phyloP scores from a whole-genome alignment of 2,797 vertebrate genomes.

The Pseudocheirus occidentalis region DNA sequence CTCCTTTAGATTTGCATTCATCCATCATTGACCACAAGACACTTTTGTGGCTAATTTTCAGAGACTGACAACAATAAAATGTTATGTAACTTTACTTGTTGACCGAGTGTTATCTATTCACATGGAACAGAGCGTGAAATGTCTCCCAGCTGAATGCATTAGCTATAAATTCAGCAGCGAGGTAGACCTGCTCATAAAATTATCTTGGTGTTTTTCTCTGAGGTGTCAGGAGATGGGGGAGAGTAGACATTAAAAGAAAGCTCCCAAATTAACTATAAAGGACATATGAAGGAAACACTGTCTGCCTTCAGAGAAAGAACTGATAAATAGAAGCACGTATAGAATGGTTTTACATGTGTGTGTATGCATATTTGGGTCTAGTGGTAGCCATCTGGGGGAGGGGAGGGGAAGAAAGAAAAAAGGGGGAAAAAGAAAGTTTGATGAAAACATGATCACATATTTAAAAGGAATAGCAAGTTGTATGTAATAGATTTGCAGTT shows the following conservation, averaged over 20 bases:
- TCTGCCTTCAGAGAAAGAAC: not conserved
- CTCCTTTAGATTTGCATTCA: too few relatives aligned
- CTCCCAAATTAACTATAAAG: not conserved
- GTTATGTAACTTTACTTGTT: conserved; percentile 25
- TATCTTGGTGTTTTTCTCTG: not conserved
- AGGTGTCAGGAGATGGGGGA: not conserved
- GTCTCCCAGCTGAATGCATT: not conserved
- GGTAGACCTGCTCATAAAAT: too few relatives aligned
- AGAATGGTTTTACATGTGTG: too few relatives aligned
- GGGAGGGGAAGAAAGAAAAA: too few relatives aligned
- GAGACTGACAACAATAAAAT: conserved; percentile 9
- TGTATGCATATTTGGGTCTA: not conserved
- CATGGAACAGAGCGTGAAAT: conserved; percentile 15
- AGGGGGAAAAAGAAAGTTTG: not conserved
- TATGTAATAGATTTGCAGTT: not conserved
- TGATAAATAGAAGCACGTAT: not conserved
- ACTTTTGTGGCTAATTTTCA: too few relatives aligned
- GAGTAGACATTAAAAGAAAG: not conserved
- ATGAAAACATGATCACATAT: not conserved
- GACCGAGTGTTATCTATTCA: not conserved
- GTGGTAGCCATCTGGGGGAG: not conserved
- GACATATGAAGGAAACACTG: not conserved
- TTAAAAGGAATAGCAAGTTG: not conserved
- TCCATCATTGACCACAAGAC: too few relatives aligned
- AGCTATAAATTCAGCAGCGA: too few relatives aligned